Evolutionary conservation across 2,113 vertebrate species (phyloP).

Genomic region (Oenanthe oenanthe): DNA sequence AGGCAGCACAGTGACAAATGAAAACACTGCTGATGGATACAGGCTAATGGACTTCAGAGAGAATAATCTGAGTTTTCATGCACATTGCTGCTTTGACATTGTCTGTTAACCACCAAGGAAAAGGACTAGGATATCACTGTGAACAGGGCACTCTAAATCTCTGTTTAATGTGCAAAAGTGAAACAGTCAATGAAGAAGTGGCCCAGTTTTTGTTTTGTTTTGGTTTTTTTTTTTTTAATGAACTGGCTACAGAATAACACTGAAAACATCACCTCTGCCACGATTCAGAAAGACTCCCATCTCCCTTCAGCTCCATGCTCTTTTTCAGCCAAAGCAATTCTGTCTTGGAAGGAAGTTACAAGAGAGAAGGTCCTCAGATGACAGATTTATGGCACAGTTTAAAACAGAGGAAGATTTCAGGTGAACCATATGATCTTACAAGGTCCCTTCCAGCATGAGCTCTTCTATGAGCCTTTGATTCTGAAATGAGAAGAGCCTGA

Average conservation of each 20-base stretch:
- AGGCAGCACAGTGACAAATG: background rate
- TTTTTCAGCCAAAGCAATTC: background rate
- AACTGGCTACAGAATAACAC: background rate
- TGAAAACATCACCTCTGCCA: background rate
- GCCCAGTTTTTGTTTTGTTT: background rate
- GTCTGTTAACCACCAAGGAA: background rate
- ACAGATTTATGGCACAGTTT: background rate
- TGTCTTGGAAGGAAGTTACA: background rate
- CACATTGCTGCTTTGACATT: background rate
- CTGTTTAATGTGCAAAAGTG: background rate
- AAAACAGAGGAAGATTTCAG: background rate
- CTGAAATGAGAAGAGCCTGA: background rate
- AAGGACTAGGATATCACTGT: background rate
- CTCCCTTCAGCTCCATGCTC: background rate
- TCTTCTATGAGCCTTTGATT: background rate
- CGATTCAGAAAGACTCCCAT: background rate
- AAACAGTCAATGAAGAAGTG: accelerated
- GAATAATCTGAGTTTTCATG: background rate
- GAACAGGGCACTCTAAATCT: background rate
- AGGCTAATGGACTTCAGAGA: background rate
- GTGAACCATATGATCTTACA: background rate
- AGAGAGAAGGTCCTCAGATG: background rate
- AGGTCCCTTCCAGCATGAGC: background rate
- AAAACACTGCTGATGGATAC: background rate
- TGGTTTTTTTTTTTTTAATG: background rate